phyloP scores from a whole-genome alignment of 2,888 invertebrate species.

The Epistrophe grossulariae region DNA sequence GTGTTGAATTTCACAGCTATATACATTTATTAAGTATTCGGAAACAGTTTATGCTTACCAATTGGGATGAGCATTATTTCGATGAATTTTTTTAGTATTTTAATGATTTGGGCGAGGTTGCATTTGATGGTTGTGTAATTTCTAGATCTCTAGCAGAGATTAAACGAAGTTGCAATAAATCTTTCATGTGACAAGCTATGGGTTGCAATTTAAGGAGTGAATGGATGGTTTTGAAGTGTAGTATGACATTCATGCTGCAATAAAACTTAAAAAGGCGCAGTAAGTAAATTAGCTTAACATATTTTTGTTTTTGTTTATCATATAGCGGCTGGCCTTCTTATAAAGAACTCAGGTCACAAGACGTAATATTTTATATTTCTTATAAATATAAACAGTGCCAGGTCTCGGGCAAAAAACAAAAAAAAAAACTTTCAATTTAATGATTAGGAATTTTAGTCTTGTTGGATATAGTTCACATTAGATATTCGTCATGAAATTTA shows the following conservation, averaged over 20 bases:
- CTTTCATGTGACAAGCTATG: slow-evolving; percentile 14
- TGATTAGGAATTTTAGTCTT: too few species aligned
- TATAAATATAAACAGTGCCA: too few species aligned
- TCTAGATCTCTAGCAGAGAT: slow-evolving; percentile 8
- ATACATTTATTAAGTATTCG: slow-evolving; percentile 14
- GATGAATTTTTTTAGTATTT: neutral
- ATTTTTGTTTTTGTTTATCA: neutral
- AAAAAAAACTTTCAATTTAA: too few species aligned
- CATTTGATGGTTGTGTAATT: neutral
- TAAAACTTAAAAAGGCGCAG: neutral
- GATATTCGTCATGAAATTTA: too few species aligned
- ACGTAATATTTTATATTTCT: too few species aligned
- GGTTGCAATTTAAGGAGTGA: slow-evolving; percentile 23
- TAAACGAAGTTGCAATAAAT: slow-evolving; percentile 9
- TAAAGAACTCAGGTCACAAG: neutral
- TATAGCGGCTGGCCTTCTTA: neutral
- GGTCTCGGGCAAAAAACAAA: too few species aligned
- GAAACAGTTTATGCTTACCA: slow-evolving; percentile 44
- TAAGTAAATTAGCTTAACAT: neutral
- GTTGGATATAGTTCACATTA: too few species aligned
- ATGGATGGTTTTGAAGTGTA: neutral
- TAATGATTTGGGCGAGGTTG: slow-evolving; percentile 22
- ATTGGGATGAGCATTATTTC: slow-evolving; percentile 36
- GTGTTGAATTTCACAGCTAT: slow-evolving; percentile 49
- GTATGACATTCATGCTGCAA: neutral